These are phyloP conservation scores for Tenthredo notha DNA, from an alignment of 2,888 invertebrate species.

Conservation along the genomic window DNA sequence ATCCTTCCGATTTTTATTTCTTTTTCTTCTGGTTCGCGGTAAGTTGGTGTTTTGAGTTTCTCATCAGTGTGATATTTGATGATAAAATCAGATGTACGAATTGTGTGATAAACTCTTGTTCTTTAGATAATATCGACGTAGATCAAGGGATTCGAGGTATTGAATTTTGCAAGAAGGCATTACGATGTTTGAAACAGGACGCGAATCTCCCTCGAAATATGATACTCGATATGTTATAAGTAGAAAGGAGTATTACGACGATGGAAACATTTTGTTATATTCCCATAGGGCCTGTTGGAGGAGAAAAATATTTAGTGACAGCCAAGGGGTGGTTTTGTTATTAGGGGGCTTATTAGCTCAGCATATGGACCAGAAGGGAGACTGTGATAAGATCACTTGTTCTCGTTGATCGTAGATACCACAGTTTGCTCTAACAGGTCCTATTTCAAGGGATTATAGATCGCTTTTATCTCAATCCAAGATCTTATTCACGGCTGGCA, in stretches of 20 bases:
- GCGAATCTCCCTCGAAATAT: conserved; percentile 32
- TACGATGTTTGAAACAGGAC: not conserved
- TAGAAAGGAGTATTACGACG: conserved; percentile 28
- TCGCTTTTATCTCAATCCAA: conserved; percentile 61
- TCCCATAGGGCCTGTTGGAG: conserved; percentile 67
- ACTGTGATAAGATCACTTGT: conserved; percentile 71
- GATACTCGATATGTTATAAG: not conserved
- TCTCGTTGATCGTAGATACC: conserved; percentile 60
- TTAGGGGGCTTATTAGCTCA: conserved; percentile 76
- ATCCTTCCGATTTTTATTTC: not conserved
- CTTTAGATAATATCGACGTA: not conserved
- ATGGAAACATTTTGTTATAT: conserved; percentile 40
- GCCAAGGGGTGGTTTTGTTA: conserved; percentile 71
- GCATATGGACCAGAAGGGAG: conserved; percentile 76
- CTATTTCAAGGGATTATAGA: conserved; percentile 76
- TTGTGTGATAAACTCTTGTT: not conserved
- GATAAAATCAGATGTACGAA: not conserved
- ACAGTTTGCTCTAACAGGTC: conserved; percentile 75
- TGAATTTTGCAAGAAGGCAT: not conserved
- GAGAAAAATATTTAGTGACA: conserved; percentile 77
- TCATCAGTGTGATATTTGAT: not conserved
- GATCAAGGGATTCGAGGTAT: not conserved
- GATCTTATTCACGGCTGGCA: conserved; percentile 59
- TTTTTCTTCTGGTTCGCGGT: not conserved
- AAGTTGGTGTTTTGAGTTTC: not conserved